phyloP scores from a whole-genome alignment of 37 sponge, comb jelly and placozoan species.

The Petrosia ficiformis region DNA sequence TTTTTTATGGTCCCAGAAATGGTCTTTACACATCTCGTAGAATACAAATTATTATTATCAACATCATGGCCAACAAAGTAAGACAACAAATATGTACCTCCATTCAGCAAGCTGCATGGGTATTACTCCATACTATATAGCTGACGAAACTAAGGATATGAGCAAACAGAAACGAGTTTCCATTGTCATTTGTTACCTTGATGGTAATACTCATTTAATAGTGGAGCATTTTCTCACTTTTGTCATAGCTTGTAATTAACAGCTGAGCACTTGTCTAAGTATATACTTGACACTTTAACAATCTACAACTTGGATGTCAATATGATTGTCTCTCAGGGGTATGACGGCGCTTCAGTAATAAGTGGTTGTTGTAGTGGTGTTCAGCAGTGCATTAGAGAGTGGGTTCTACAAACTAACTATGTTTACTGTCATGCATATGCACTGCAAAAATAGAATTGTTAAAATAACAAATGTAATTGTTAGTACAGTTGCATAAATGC shows the following conservation, averaged over 20 bases:
- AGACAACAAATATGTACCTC: slow-evolving; percentile 27
- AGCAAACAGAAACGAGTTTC: slow-evolving; percentile 62
- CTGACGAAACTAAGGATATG: slow-evolving; percentile 68
- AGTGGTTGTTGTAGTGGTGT: slow-evolving; percentile 68
- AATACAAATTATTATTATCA: slow-evolving; percentile 58
- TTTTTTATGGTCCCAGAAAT: slow-evolving; percentile 42
- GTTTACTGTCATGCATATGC: slow-evolving; percentile 60
- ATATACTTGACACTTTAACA: slow-evolving; percentile 51
- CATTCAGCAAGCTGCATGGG: slow-evolving; percentile 60
- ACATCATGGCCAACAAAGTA: slow-evolving; percentile 59
- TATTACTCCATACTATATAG: slow-evolving; percentile 36
- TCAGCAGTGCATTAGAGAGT: slow-evolving; percentile 45
- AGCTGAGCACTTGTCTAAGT: slow-evolving; percentile 53
- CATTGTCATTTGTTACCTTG: slow-evolving; percentile 66
- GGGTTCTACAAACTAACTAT: slow-evolving; percentile 52
- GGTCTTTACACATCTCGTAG: slow-evolving; percentile 66
- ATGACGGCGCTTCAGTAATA: slow-evolving; percentile 77
- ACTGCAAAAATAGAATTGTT: no score
- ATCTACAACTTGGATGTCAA: slow-evolving; percentile 23
- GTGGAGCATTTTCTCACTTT: slow-evolving; percentile 55
- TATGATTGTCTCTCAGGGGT: slow-evolving; percentile 59
- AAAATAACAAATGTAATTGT: no score
- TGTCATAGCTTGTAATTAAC: slow-evolving; percentile 44
- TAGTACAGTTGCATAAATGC: no score
- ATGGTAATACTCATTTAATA: slow-evolving; percentile 35